phyloP scores from a whole-genome alignment of 2,113 vertebrate species.

The Pardalotus punctatus region DNA sequence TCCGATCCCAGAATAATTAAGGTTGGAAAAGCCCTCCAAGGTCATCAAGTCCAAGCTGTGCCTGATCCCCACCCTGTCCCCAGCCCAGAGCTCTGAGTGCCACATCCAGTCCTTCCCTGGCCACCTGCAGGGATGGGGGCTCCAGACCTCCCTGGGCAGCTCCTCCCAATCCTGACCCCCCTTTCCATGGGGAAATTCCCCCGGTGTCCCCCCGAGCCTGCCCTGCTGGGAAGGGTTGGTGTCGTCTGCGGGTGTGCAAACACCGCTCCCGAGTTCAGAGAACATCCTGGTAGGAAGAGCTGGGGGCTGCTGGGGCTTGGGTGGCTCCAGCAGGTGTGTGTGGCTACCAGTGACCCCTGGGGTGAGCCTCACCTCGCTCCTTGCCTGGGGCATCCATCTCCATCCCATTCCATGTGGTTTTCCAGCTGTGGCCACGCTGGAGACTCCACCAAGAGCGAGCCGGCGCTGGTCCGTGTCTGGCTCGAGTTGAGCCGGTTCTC shows the following conservation, averaged over 20 bases:
- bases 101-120: neutral
- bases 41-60: fast-evolving
- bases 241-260: neutral
- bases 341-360: fast-evolving
- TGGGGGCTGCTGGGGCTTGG: neutral
- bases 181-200: neutral
- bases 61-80: fast-evolving
- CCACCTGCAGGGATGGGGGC: neutral
- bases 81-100: neutral
- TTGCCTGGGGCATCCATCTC: neutral
- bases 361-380: neutral
- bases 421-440: neutral
- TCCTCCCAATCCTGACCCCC: neutral
- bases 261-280: fast-evolving
- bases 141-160: neutral
- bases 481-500: no score
- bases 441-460: neutral
- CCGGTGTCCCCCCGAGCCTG: fast-evolving
- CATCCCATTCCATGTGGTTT: fast-evolving
- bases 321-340: neutral
- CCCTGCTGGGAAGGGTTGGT: neutral
- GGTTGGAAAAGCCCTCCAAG: neutral
- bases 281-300: neutral
- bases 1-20: neutral
- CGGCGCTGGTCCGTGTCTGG: neutral